Conservation (phyloP, 2,113 vertebrate genomes). For the Pomatorhinus ruficollis region DNA sequence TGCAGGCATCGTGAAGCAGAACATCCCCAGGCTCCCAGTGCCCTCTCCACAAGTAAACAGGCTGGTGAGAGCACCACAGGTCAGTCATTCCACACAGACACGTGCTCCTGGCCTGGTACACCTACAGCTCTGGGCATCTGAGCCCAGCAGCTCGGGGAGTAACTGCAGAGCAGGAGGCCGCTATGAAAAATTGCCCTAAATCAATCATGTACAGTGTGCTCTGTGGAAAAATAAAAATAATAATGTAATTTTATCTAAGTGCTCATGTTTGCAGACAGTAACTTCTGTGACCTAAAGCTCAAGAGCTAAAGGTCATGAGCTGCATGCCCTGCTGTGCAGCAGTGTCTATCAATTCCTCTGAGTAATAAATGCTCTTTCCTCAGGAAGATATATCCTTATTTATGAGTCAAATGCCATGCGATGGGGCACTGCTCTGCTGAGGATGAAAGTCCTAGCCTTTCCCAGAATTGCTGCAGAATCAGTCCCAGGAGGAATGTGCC, state of each 20-base stretch:
- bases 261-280: not conserved
- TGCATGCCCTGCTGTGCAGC: not conserved
- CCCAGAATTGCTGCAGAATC: fast-evolving
- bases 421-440: fast-evolving
- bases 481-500: not conserved
- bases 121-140: not conserved
- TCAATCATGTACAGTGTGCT: not conserved
- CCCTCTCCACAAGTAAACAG: not conserved
- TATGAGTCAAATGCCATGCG: not conserved
- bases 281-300: not conserved
- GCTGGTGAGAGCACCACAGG: not conserved
- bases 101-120: fast-evolving
- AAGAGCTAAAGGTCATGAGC: not conserved
- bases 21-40: not conserved
- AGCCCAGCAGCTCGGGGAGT: not conserved
- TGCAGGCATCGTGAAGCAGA: not conserved
- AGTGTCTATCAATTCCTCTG: not conserved
- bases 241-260: not conserved
- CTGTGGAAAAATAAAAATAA: not conserved
- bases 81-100: fast-evolving
- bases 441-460: not conserved
- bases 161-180: fast-evolving
- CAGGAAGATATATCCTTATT: not conserved
- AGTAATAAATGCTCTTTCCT: not conserved
- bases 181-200: not conserved